Base-by-base conservation (phyloP, 2,797 vertebrate genomes). In the Trematomus bernacchii region DNA sequence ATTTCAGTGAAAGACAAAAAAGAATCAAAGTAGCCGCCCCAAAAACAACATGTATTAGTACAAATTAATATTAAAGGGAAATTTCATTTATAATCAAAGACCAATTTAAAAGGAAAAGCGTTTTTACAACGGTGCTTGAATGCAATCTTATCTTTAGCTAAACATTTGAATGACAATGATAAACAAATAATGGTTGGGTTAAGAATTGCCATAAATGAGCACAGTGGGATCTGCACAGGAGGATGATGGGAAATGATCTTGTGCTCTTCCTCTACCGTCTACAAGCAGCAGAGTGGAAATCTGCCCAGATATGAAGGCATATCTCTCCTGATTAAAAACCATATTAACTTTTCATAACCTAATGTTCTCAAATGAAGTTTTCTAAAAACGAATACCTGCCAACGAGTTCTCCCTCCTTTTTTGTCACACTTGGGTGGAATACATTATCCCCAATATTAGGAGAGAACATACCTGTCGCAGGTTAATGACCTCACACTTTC, bases 401-500 rank as follows among this genome's bases (percentile, higher is more conserved):
- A 88, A 77, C 42, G 67, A 74, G 70, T 50, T 84, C 82, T 85
- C 60, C 69, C 82, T 83, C 81, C 80, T 80, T 84, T 84, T 83
- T 86, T 82, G 91, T 93, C 91, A 92, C 92, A 93, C 91, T 77
- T 79, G 87, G 86, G 16, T 89, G 89, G 70, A 81, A 85, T 58
- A 90, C 88, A 89, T 92, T 89, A 92, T 91, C 88, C 89, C 87
- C 78, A 84, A 89, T 91, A 92, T 89, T 70, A 91, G 89, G 84
- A 88, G 84, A 76, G 88, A 92, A 85, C 89, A 77, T 86, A 93
- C 91, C 92, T 92, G 93, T 83, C 86, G 85, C 92, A 93, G 91
- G 91, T 94, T 92, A 93, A 94, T 92, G 93, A 93, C 94, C 92
- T 94, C 92, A 89, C 92, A 88, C 92, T 94, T 94, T 94, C 89